These are phyloP conservation scores for Cephus runcator DNA, from an alignment of 2,888 invertebrate genomes.

Conservation along the genomic window DNA sequence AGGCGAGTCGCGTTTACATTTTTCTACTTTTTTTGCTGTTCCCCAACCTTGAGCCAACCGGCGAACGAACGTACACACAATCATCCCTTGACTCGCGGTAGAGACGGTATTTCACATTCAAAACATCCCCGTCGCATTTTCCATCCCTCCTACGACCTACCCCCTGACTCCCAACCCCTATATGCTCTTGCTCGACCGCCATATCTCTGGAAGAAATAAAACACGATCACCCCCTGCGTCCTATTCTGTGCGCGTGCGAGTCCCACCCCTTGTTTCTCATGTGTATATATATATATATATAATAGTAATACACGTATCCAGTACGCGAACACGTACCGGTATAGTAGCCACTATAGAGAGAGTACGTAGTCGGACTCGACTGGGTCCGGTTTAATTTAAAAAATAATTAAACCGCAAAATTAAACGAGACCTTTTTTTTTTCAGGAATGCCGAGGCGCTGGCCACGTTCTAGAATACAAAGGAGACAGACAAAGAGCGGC, in stretches of 20 bases:
- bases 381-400: constrained; percentile 55
- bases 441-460: constrained; percentile 12
- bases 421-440: constrained; percentile 42
- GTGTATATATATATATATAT: not conserved
- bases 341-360: not conserved
- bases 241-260: constrained; percentile 21
- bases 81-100: constrained; percentile 32
- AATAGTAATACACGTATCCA: not conserved
- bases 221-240: constrained; percentile 32
- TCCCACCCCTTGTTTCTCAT: not conserved
- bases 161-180: constrained; percentile 20
- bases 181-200: constrained; percentile 27
- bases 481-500: not conserved
- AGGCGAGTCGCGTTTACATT: constrained; percentile 57
- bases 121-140: constrained; percentile 40
- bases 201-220: constrained; percentile 55
- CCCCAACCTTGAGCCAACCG: constrained; percentile 16
- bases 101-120: constrained; percentile 52
- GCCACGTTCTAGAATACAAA: not conserved
- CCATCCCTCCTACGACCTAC: constrained; percentile 25
- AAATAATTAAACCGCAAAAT: constrained; percentile 62
- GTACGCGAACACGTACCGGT: not conserved
- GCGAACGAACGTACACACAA: constrained; percentile 34
- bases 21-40: constrained; percentile 44
- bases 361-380: not conserved